Percentiles rank a stretch among this genome's conserved stretches.
phyloP scores from a whole-genome alignment of 2,113 vertebrate genomes.

The Spermophilus dauricus region DNA sequence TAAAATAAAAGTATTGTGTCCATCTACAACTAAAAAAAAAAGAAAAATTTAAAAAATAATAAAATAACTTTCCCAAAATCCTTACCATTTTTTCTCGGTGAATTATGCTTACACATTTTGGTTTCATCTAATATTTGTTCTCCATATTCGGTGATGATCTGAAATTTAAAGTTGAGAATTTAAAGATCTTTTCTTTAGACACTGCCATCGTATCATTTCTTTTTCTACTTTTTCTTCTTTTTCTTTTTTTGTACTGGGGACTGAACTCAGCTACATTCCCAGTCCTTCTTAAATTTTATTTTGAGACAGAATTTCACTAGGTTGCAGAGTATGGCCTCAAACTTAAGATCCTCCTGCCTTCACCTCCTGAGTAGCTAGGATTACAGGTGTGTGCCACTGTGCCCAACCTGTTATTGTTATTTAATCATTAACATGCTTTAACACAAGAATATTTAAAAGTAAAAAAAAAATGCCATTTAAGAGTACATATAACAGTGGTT shows the following conservation, averaged over 20 bases:
- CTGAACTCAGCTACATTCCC: background rate
- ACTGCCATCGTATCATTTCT: background rate
- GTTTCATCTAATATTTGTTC: slow-evolving; percentile 82
- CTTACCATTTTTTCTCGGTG: slow-evolving; percentile 79
- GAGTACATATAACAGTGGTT: background rate
- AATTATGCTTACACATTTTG: slow-evolving; percentile 63
- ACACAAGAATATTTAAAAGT: background rate
- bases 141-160: slow-evolving; percentile 82
- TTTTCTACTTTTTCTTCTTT: background rate
- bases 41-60: no score
- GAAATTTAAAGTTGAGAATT: slow-evolving; percentile 70
- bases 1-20: no score
- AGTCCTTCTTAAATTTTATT: background rate
- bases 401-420: background rate
- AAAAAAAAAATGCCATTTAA: slow-evolving; percentile 21
- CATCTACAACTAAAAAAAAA: no score
- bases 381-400: background rate
- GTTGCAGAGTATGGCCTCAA: background rate
- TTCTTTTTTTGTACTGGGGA: background rate
- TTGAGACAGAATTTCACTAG: background rate
- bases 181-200: slow-evolving; percentile 28
- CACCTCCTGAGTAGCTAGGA: background rate
- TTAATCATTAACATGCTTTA: slow-evolving; percentile 17
- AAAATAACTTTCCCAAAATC: slow-evolving; percentile 36
- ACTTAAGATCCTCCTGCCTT: background rate